These are phyloP conservation scores for Deroplatys truncata DNA, from an alignment of 2,888 invertebrate species.

Conservation along the genomic window DNA sequence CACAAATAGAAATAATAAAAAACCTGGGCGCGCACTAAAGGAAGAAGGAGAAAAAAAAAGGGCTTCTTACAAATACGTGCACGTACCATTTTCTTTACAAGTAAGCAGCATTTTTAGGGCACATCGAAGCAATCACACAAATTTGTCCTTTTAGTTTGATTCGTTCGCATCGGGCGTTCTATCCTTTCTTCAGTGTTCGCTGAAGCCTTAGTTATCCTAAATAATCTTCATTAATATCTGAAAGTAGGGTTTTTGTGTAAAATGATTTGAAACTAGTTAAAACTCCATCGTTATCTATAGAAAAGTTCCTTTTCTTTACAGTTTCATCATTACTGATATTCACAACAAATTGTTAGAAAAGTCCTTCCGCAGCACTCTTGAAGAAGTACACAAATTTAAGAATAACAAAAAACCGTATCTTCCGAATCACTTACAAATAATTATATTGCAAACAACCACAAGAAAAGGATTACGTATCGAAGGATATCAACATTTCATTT, in stretches of 20 bases:
- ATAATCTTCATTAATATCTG: neutral
- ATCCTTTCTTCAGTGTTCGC: neutral
- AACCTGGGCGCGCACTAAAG: neutral
- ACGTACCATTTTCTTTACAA: neutral
- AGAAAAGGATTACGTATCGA: no score
- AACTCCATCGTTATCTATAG: no score
- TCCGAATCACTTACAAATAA: no score
- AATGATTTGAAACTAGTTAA: no score
- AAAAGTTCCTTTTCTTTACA: no score
- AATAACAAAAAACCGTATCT: no score
- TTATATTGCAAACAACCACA: no score
- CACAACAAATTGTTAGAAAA: no score
- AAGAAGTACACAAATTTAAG: no score
- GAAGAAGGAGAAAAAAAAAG: neutral
- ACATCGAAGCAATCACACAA: conserved; percentile 21
- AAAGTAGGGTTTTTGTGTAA: neutral
- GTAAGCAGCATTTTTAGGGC: neutral
- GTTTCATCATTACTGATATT: no score
- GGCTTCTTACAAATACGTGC: neutral
- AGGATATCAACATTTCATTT: no score
- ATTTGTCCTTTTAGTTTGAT: conserved; percentile 19
- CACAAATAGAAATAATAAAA: neutral
- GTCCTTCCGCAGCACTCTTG: no score
- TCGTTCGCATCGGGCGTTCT: neutral
- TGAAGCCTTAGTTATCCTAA: neutral